Percentiles rank a stretch among this genome's conserved stretches.
phyloP scores from a whole-genome alignment of 2,797 vertebrate genomes.

The Mus spretus region DNA sequence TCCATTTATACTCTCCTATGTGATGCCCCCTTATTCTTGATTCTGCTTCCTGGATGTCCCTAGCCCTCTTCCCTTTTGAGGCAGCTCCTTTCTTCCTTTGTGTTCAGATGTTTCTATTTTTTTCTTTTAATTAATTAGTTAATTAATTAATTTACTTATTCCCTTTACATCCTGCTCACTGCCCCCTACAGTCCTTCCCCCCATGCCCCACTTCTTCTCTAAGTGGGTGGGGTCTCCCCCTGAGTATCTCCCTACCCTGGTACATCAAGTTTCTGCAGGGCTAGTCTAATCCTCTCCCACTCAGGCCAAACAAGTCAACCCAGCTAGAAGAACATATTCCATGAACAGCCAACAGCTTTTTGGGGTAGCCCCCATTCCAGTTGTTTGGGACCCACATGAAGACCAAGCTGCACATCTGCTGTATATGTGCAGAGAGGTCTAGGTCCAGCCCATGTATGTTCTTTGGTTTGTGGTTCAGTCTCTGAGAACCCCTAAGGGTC shows the following conservation, averaged over 20 bases:
- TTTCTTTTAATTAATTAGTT: neutral
- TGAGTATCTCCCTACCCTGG: neutral
- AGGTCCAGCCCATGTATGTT: neutral
- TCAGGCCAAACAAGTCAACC: neutral
- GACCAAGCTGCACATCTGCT: neutral
- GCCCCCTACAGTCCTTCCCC: neutral
- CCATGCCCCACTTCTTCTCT: neutral
- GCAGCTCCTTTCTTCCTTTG: neutral
- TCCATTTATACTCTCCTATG: neutral
- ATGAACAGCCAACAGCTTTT: neutral
- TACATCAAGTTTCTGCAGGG: neutral
- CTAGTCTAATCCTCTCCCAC: neutral
- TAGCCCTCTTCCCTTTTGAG: neutral
- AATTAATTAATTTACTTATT: neutral
- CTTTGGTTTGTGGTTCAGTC: neutral
- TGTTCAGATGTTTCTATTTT: constrained; percentile 16
- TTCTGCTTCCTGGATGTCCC: neutral
- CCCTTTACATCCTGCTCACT: neutral
- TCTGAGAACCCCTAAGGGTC: neutral
- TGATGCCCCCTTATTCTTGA: constrained; percentile 11
- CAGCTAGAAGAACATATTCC: neutral
- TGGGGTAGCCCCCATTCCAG: neutral
- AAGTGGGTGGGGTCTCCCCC: neutral
- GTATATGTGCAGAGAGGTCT: neutral
- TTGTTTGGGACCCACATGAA: neutral